phyloP scores from a whole-genome alignment of 1,140 invertebrate species.

The Littorina saxatilis region DNA sequence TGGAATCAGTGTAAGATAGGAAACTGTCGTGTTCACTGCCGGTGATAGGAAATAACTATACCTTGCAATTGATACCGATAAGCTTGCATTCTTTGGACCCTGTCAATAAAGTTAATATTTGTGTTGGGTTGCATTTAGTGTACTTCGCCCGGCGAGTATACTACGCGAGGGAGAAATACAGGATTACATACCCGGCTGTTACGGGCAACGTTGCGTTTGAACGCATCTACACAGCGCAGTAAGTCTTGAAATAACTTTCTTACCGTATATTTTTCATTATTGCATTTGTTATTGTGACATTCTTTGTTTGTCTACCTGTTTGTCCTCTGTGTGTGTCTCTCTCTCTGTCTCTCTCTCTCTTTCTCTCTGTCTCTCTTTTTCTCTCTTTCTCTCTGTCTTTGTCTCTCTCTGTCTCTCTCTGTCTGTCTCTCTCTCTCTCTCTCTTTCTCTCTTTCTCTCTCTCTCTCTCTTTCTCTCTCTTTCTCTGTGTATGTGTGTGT shows the following conservation, averaged over 20 bases:
- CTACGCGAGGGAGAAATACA: not conserved
- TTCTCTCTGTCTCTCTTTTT: no score
- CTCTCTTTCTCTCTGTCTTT: no score
- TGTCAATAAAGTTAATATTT: no score
- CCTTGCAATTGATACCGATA: no score
- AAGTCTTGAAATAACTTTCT: slow-evolving; percentile 14
- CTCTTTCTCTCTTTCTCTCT: no score
- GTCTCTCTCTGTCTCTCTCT: not conserved
- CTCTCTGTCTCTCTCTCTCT: slow-evolving; percentile 24
- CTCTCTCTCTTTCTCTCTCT: no score
- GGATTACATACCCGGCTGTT: not conserved
- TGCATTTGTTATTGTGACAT: not conserved
- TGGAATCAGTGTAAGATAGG: no score
- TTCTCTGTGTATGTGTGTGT: no score
- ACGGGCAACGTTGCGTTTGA: not conserved
- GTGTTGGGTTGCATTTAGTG: not conserved
- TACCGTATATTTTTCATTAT: not conserved
- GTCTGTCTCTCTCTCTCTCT: no score
- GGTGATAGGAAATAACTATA: no score
- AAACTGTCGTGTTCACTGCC: no score
- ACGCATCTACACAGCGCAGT: slow-evolving; percentile 11
- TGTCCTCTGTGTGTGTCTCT: not conserved
- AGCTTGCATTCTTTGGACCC: no score
- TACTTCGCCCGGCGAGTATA: slow-evolving; percentile 12
- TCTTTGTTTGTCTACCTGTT: not conserved